Evolutionary conservation across 2,113 vertebrate species (phyloP), one percentile per base, ranked within the genome.

Genomic region (Gadus chalcogrammus): DNA sequence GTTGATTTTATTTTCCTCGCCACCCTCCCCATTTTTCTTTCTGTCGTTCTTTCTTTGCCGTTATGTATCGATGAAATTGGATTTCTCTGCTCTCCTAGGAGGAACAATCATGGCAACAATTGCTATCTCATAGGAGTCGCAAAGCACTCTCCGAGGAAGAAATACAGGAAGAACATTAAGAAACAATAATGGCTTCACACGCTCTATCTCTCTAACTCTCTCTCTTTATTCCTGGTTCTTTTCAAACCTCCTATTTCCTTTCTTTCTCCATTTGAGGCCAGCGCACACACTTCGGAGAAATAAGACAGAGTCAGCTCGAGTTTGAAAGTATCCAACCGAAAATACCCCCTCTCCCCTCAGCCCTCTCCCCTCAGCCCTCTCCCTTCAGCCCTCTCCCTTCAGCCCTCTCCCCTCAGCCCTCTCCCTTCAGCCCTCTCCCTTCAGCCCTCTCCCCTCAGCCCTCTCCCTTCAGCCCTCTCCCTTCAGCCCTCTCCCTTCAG

Each of bases 1-100:
- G 62, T 38, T 53, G 18, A 66, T 65, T 81, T 74, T 75, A 79
- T 11, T 42, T 63, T 48, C 66, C 72, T 67, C 15, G 15, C 58
- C 15, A 12, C 58, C 61, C 52, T 8, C 56, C 13, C 35, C 17
- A n/a, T 60, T 64, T 22, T 17, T 28, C 28, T 64, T 59, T 53
- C 27, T 2, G 31, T 53, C 18, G 2, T 38, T 78, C 75, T 70
- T 73, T 74, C 66, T 85, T 74, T 77, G 28, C 1, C 67, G 72
- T 75, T 84, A 80, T 85, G 69, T 87, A 85, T 85, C 76, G 79
- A 86, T 83, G 80, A 72, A 87, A 88, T 88, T 88, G 80, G 84
- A 85, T 85, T 88, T 88, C 83, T 81, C 80, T 85, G 72, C 69
- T 80, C 77, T 80, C 79, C 86, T 66, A 71, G 48, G 75, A 78